A percentile compares a stretch with the other conserved stretches of the same genome.
Conservation (phyloP, 1,140 invertebrate genomes). For the Temnothorax nylanderi region DNA sequence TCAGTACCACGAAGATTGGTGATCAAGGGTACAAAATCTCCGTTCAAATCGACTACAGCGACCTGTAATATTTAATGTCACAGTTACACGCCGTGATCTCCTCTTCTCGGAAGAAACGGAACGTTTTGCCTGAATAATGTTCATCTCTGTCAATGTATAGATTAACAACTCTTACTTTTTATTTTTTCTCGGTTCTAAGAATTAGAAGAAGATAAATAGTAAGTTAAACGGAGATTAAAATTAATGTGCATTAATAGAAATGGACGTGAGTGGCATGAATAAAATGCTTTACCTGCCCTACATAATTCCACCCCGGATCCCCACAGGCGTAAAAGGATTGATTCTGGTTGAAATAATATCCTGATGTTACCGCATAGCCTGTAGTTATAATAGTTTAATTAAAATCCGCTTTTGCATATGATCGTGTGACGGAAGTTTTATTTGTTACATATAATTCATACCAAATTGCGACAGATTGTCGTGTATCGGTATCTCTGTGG, state of each 20-base stretch:
- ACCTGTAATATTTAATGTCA: constrained; percentile 60
- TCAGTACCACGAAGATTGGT: constrained; percentile 85
- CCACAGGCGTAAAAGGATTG: constrained; percentile 84
- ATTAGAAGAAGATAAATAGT: no score
- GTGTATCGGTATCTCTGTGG: constrained; percentile 22
- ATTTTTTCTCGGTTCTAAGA: no score
- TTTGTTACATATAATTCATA: constrained; percentile 33
- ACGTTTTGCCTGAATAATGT: neutral
- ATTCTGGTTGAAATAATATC: constrained; percentile 82
- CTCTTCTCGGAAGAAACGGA: neutral
- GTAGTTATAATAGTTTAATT: constrained; percentile 60
- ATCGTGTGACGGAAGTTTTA: neutral
- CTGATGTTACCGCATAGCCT: constrained; percentile 88
- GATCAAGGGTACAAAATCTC: constrained; percentile 70
- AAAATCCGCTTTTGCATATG: neutral
- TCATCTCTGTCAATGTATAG: no score
- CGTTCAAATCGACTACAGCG: constrained; percentile 72
- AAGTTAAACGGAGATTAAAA: no score
- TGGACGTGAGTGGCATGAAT: neutral
- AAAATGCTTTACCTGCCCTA: constrained; percentile 78
- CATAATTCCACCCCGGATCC: constrained; percentile 86
- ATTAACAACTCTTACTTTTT: no score
- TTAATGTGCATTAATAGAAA: no score
- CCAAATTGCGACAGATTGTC: constrained; percentile 69
- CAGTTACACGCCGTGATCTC: neutral